Evolutionary conservation across 2,888 invertebrate species (phyloP).

Genomic region (Amphipyra tragopoginis): DNA sequence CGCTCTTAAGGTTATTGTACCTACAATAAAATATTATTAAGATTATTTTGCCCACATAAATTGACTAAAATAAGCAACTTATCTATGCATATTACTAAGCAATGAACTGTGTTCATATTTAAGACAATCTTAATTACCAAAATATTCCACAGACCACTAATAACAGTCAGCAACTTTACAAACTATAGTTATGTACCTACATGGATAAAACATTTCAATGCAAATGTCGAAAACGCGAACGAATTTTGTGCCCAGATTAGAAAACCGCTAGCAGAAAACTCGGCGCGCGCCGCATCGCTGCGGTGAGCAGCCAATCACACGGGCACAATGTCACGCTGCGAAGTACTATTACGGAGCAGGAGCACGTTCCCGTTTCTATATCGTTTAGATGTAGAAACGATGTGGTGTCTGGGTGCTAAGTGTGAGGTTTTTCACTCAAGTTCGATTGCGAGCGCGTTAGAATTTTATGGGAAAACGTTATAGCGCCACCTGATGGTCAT

Average conservation of each 20-base stretch:
- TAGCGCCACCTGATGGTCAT: too few relatives aligned
- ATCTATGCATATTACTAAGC: neutral
- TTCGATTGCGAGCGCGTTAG: too few relatives aligned
- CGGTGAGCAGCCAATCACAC: conserved; percentile 67
- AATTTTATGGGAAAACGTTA: too few relatives aligned
- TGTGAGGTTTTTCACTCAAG: too few relatives aligned
- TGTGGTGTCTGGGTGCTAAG: neutral
- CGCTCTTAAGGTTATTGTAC: too few relatives aligned
- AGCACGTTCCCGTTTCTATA: conserved; percentile 15
- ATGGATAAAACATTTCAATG: conserved; percentile 58
- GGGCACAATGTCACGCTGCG: conserved; percentile 59
- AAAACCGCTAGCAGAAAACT: conserved; percentile 82
- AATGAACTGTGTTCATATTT: too few relatives aligned
- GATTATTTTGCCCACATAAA: too few relatives aligned
- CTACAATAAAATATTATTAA: too few relatives aligned
- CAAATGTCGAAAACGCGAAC: conserved; percentile 69
- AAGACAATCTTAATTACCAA: neutral
- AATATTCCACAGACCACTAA: neutral
- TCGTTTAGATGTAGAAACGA: conserved; percentile 1
- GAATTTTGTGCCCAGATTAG: conserved; percentile 78
- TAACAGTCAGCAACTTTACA: conserved; percentile 17
- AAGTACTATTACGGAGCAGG: conserved; percentile 28
- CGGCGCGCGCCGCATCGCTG: conserved; percentile 62
- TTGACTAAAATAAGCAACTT: neutral
- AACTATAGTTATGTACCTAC: conserved; percentile 10